Percentiles rank a stretch among this genome's conserved stretches.
Conservation (phyloP, 2,888 invertebrate species). For the Drosophila fungiperda region DNA sequence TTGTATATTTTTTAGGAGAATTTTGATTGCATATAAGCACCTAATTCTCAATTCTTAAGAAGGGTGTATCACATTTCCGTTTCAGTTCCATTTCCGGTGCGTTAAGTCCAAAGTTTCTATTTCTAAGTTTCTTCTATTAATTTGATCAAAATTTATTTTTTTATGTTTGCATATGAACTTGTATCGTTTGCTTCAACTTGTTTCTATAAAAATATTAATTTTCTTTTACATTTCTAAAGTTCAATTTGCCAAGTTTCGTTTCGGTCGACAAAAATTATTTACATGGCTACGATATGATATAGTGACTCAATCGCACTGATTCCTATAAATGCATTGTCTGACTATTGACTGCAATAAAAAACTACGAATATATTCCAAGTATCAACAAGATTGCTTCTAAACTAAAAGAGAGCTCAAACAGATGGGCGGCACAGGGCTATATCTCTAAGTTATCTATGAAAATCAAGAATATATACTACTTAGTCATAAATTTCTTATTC, state of each 20-base stretch:
- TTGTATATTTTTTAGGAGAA: too few relatives aligned
- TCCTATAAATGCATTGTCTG: accelerated
- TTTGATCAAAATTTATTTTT: accelerated
- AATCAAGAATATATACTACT: not conserved
- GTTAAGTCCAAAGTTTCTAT: not conserved
- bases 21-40: too few relatives aligned
- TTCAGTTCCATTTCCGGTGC: not conserved
- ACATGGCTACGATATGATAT: not conserved
- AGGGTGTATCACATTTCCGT: not conserved
- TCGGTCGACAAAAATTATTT: not conserved
- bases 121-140: too few relatives aligned
- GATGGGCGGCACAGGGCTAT: not conserved
- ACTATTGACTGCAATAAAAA: not conserved
- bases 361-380: not conserved
- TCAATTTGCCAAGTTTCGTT: not conserved
- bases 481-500: not conserved
- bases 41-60: not conserved
- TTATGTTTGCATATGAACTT: not conserved
- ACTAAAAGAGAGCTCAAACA: not conserved
- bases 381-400: accelerated
- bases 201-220: not conserved
- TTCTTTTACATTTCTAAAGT: not conserved
- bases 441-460: not conserved
- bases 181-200: accelerated
- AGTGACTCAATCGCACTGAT: not conserved